Base-by-base conservation (phyloP, 2,888 invertebrate species). In the Glyphotaelius pellucidus region DNA sequence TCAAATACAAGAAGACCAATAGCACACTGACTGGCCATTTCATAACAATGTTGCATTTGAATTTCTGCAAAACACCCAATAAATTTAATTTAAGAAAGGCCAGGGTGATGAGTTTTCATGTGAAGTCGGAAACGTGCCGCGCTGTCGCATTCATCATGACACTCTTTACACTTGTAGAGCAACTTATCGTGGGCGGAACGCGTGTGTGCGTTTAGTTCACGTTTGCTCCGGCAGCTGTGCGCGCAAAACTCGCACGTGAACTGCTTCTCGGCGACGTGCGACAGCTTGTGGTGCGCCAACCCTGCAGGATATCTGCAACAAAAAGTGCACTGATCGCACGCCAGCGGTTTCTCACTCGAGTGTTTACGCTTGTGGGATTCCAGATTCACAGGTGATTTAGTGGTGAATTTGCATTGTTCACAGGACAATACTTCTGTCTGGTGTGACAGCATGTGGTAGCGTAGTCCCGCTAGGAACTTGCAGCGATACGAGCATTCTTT, bases 311-410 rank as follows among this genome's bases (percentile, higher is more conserved):
- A 91, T 79, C 89, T 91, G 67, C 83, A 89, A 12, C 83, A 80
- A 25, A 84, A 91, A 15, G 35, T 3, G 52, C 91, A 91, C 25
- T 89, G 19, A 12, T 52, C 42, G 42, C 91, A 91, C 32, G 30
- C 30, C n/a, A 47, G 67, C 32, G 91, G 91, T 25, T 42, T 81
- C 9, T 52, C 88, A 25, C n/a, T 30, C 2, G 91, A 91, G 30
- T 91, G 91, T 31, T 89, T 91, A 12, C 83, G 67, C 38, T 12
- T 83, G 79, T 91, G 91, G 7, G 91, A 91, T 35, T 91, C 83
- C 9, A 91, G 79, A 14, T 81, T 30, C 11, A 35, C 35, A n/a
- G 35, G 31, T 3, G 91, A 83, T 52, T 67, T 47, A n/a, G 84
- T 83, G 4, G 35, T 67, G 84, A 91, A 91, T n/a, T n/a, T 31